Evolutionary conservation across 2,113 vertebrate species (phyloP), one percentile per base, ranked within the genome.

Genomic region (Puma concolor): DNA sequence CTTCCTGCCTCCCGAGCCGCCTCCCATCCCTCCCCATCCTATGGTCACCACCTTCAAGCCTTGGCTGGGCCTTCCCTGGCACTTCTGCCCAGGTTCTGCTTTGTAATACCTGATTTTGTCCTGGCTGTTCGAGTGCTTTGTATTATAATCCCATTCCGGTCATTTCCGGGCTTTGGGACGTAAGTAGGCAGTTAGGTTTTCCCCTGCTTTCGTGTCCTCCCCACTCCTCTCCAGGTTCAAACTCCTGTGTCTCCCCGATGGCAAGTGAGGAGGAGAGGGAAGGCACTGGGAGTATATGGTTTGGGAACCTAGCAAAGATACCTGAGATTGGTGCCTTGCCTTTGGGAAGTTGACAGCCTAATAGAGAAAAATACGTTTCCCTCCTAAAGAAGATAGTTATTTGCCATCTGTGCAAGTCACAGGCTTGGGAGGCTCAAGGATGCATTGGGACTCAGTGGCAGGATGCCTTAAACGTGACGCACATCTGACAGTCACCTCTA

Each of bases 371-470:
- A 25, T 19, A 29, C 33, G 79, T 44, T 89, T 69, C 91, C 92
- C 44, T 95, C 66, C 36, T 31, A 50, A 72, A 94, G 52, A 66
- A 79, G 44, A 54, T 0, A 60, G 44, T 52, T 74, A 5, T 48
- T 52, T 69, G 31, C 1, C 7, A 1, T 36, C 57, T 38, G 33
- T 36, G 9, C 7, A 27, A 38, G 21, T 27, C 23, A 10, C 13
- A 25, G 50, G 9, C 66, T 9, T 10, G 9, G 15, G 12, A 36
- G 57, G 44, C 71, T 93, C 0, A 1, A 48, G 86, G 44, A 48
- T 1, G 6, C 25, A 6, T 31, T 2, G 4, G 29, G 4, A 29
- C 60, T 54, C 2, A 1, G 13, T 13, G 6, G 19, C 52, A 17
- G 38, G 48, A 5, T 84, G 44, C 48, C 74, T 4, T 11, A 33